A percentile compares a stretch with the other conserved stretches of the same genome.
Conservation (phyloP, 2,888 invertebrate species). For the Tanaodytes sp. region DNA sequence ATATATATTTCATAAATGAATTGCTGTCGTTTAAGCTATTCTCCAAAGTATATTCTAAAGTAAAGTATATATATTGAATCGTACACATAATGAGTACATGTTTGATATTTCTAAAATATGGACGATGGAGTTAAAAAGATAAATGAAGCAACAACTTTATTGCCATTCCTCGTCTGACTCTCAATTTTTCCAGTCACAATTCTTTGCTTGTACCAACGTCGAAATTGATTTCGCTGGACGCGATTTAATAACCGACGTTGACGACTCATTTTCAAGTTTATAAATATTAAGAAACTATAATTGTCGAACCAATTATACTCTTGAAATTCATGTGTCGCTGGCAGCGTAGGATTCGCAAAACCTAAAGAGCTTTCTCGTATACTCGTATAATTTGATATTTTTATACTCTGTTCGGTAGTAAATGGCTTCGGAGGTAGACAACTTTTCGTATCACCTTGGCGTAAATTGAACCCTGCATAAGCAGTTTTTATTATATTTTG, state of each 20-base stretch:
- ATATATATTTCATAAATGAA: slow-evolving; percentile 68
- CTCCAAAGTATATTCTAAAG: slow-evolving; percentile 71
- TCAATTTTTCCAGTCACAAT: too few species aligned
- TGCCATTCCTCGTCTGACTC: slow-evolving; percentile 5
- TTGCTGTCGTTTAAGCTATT: slow-evolving; percentile 69
- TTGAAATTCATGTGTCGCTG: slow-evolving; percentile 19
- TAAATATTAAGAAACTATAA: too few species aligned
- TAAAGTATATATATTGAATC: slow-evolving; percentile 62
- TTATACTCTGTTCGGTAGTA: slow-evolving; percentile 37
- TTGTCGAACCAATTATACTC: slow-evolving; percentile 13
- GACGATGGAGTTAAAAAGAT: slow-evolving; percentile 9
- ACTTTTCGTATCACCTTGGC: slow-evolving; percentile 15
- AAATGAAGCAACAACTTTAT: slow-evolving; percentile 11
- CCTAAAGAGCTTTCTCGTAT: slow-evolving; percentile 37
- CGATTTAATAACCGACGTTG: too few species aligned
- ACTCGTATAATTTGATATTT: slow-evolving; percentile 47
- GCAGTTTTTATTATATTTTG: too few species aligned
- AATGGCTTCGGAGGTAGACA: slow-evolving; percentile 5
- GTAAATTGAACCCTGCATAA: too few species aligned
- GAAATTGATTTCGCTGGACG: too few species aligned
- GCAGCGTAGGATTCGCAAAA: slow-evolving; percentile 24
- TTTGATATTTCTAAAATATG: slow-evolving; percentile 27
- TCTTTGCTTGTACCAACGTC: too few species aligned
- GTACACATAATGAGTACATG: slow-evolving; percentile 54
- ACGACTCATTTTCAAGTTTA: too few species aligned